Conservation (phyloP, 2,888 invertebrate genomes). For the Megaustenia siamemsis region DNA sequence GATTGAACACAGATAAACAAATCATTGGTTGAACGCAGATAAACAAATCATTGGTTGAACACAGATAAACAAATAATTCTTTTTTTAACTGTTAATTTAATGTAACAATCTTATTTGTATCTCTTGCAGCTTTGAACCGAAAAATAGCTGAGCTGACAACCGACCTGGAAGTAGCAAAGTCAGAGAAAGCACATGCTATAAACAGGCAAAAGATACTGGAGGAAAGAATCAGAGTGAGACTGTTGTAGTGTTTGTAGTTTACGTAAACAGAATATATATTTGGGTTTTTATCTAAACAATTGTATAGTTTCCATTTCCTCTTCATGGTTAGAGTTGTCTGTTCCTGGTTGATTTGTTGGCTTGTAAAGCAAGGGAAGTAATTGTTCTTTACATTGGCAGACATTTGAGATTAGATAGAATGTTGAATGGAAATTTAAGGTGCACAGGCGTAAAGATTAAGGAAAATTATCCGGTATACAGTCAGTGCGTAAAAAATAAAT, state of each 20-base stretch:
- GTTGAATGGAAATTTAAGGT: too few species aligned
- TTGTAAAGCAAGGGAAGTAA: slow-evolving; percentile 22
- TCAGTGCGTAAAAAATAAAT: not conserved
- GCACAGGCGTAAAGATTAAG: too few species aligned
- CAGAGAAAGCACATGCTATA: slow-evolving; percentile 65
- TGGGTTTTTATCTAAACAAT: not conserved
- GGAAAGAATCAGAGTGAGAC: slow-evolving; percentile 42
- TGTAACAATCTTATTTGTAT: too few species aligned
- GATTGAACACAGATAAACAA: too few species aligned
- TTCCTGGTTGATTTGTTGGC: not conserved
- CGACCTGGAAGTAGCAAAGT: slow-evolving; percentile 66
- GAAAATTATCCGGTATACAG: too few species aligned
- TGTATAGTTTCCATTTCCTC: not conserved
- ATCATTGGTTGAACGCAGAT: too few species aligned
- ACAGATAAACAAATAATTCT: too few species aligned
- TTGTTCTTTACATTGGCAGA: not conserved
- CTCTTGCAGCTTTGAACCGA: slow-evolving; percentile 60
- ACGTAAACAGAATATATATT: not conserved
- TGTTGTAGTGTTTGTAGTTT: not conserved
- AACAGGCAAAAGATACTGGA: slow-evolving; percentile 48
- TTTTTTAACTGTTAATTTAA: too few species aligned
- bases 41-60: too few species aligned
- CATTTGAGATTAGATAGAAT: not conserved
- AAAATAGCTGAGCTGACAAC: slow-evolving; percentile 62
- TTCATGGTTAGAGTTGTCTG: not conserved